Base-by-base conservation (phyloP, 1,140 invertebrate genomes). In the Leptinotarsa texana region DNA sequence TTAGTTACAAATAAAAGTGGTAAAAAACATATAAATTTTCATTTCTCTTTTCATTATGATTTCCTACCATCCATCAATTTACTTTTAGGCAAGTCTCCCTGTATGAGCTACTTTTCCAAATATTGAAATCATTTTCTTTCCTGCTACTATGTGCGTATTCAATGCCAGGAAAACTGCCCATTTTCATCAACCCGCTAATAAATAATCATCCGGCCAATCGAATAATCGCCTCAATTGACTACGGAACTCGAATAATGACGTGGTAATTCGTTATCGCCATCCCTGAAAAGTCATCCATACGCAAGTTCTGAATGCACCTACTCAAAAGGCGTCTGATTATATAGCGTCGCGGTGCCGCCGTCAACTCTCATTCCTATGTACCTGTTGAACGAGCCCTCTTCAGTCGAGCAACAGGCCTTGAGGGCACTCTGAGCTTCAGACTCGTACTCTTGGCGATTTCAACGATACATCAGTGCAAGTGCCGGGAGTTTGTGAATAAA, bases 401-500 rank as follows among this genome's bases (percentile, higher is more conserved):
- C 51, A 57, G 51, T n/a, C 51, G 4, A 17, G 13, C n/a, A n/a
- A 57, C 15, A 57, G n/a, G n/a, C 51, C n/a, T 57, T 57, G 15
- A 57, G 51, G 15, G 4, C 15, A 57, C n/a, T 57, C 6, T 57
- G 15, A 57, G 51, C 51, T 17, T n/a, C 51, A 57, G 4, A 17
- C 33, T 42, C 62, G 65, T 42, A 22, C 24, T 17, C 22, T 24
- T 42, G 65, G 65, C 33, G 65, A 67, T 67, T 67, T 67, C 65
- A 67, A 67, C 65, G 65, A 67, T 67, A 67, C 65, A 17, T 42
- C 65, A 67, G 65, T 67, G 65, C 65, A 67, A 67, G 65, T 67
- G 65, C 65, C 24, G 18, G 17, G 65, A 17, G 22, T 8, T 67
- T 67, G 24, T 24, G 18, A 24, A 63, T 13, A 13, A 18, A 24